Conservation (phyloP, 2,888 invertebrate species). For the Bugula neritina region DNA sequence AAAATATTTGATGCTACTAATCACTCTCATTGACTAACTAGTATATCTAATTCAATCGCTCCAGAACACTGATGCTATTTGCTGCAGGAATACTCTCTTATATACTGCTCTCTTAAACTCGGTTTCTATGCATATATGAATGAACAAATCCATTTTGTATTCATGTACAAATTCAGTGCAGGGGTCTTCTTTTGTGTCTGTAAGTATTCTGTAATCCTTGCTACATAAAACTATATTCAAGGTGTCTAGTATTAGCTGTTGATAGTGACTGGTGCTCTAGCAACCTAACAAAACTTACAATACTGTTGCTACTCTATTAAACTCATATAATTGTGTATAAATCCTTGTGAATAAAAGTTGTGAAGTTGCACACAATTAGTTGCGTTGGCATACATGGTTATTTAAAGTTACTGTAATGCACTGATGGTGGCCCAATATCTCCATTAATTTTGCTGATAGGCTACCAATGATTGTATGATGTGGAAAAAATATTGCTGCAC, state of each 20-base stretch:
- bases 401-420: too few species aligned
- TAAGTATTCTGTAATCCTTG: neutral
- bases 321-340: neutral
- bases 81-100: too few species aligned
- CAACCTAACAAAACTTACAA: neutral
- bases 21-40: neutral
- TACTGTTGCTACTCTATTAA: neutral
- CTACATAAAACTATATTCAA: neutral
- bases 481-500: too few species aligned
- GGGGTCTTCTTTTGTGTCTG: slow-evolving; percentile 12
- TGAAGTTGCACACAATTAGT: too few species aligned
- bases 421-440: too few species aligned
- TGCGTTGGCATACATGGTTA: too few species aligned
- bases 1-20: neutral
- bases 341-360: too few species aligned
- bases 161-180: slow-evolving; percentile 16
- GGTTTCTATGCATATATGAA: slow-evolving; percentile 8
- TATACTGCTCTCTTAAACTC: too few species aligned
- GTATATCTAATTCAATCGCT: neutral
- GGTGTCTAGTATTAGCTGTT: neutral
- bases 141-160: slow-evolving; percentile 10
- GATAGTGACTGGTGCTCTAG: neutral
- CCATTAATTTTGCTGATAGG: too few species aligned
- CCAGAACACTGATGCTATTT: too few species aligned
- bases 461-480: too few species aligned